These are phyloP conservation scores for Stichopus chloronotus DNA, from an alignment of 35 echinoderm and acorn worm species.

Conservation along the genomic window DNA sequence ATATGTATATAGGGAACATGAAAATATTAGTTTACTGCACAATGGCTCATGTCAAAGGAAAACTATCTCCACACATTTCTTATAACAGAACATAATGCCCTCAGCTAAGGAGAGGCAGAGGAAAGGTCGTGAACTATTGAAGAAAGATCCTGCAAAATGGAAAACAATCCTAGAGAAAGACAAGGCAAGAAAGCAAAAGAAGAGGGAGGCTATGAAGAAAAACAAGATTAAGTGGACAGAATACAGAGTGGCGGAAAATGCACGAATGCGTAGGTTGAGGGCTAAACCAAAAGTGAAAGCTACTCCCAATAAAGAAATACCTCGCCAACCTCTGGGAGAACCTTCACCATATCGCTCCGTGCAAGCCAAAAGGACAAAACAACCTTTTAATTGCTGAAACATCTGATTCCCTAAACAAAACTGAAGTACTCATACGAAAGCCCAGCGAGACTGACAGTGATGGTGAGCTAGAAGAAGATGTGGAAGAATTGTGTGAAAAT, in stretches of 20 bases:
- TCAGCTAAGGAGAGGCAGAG: background rate
- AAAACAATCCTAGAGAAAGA: background rate
- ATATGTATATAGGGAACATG: background rate
- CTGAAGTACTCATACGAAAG: conserved; percentile 5
- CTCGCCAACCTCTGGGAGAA: background rate
- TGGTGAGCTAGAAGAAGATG: too few relatives aligned
- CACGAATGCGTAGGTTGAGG: conserved; percentile 15
- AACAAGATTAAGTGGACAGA: background rate
- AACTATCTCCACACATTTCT: too few relatives aligned
- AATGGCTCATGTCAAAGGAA: too few relatives aligned
- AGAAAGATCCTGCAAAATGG: conserved; percentile 23
- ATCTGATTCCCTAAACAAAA: background rate
- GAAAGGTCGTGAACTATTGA: background rate
- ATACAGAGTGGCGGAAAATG: conserved; percentile 25
- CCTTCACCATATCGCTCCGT: conserved; percentile 20
- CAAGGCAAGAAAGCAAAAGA: conserved; percentile 26
- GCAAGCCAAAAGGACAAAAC: conserved; percentile 11
- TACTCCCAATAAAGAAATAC: background rate
- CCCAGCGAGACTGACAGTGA: background rate
- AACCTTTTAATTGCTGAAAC: conserved; percentile 16
- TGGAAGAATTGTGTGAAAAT: background rate
- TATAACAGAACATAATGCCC: conserved; percentile 4
- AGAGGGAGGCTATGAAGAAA: conserved; percentile 33
- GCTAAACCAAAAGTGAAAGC: background rate
- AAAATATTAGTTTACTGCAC: too few relatives aligned